Evolutionary conservation across 2,888 invertebrate species (phyloP).

Genomic region (Sabatieria punctata): DNA sequence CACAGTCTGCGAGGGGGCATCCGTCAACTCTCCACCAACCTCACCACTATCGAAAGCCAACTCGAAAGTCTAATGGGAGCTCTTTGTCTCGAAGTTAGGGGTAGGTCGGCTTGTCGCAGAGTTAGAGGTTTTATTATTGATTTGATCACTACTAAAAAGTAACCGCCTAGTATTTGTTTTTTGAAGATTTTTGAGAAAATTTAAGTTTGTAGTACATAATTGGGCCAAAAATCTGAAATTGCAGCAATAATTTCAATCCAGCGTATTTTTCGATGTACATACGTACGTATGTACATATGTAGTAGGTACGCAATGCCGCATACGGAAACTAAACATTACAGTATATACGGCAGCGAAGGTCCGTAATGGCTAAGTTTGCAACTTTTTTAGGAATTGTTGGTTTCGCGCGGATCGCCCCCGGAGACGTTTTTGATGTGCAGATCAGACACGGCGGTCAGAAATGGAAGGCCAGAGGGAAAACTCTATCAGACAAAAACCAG

Average conservation of each 20-base stretch:
- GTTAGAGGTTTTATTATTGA: neutral
- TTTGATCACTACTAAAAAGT: neutral
- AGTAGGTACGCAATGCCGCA: neutral
- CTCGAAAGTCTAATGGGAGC: slow-evolving; percentile 39
- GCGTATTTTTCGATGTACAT: neutral
- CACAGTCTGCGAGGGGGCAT: neutral
- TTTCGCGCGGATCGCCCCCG: slow-evolving; percentile 43
- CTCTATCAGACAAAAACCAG: slow-evolving; percentile 38
- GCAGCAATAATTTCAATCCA: neutral
- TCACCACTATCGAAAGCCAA: slow-evolving; percentile 39
- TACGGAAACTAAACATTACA: too few species aligned
- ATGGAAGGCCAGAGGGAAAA: slow-evolving; percentile 41
- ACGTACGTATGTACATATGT: neutral
- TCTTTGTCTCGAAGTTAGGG: slow-evolving; percentile 39
- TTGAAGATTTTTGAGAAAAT: too few species aligned
- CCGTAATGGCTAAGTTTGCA: too few species aligned
- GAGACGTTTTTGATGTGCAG: slow-evolving; percentile 43
- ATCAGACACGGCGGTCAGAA: slow-evolving; percentile 42
- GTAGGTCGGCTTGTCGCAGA: slow-evolving; percentile 16
- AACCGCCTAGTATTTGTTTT: too few species aligned
- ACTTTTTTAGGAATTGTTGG: slow-evolving; percentile 41
- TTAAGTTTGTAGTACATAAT: too few species aligned
- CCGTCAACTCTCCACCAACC: slow-evolving; percentile 14
- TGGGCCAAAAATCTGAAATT: neutral
- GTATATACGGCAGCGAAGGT: too few species aligned